phyloP scores from a whole-genome alignment of 1,140 invertebrate species.

The Lepidostoma basale region DNA sequence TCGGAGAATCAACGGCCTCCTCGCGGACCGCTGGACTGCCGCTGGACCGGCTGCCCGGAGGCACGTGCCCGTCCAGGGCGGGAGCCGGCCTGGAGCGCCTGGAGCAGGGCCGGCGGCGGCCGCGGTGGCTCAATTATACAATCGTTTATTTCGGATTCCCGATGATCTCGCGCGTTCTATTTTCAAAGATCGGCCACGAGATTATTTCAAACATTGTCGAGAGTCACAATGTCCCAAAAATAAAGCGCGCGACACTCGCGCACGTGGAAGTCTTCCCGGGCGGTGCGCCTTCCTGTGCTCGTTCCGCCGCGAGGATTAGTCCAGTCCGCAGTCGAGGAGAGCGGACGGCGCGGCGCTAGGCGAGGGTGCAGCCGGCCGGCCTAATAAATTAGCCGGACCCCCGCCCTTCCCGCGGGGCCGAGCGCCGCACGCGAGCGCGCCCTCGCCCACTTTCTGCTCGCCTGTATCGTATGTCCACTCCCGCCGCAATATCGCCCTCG shows the following conservation, averaged over 20 bases:
- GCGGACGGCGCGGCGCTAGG: background rate
- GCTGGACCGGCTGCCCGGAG: too few relatives aligned
- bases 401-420: background rate
- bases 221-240: constrained; percentile 23
- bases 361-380: background rate
- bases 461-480: too few relatives aligned
- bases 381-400: background rate
- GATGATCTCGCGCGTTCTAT: constrained; percentile 12
- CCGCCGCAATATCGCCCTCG: too few relatives aligned
- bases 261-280: background rate
- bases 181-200: constrained; percentile 14
- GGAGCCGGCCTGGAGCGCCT: background rate
- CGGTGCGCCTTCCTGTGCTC: background rate
- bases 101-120: background rate
- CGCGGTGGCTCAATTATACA: background rate
- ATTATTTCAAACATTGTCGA: constrained; percentile 21
- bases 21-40: too few relatives aligned
- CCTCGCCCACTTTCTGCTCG: too few relatives aligned
- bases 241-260: constrained; percentile 6
- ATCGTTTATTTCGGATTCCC: constrained; percentile 3
- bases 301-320: background rate
- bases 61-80: background rate
- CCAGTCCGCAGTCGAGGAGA: background rate
- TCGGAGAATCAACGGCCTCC: too few relatives aligned
- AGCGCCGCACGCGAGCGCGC: constrained; percentile 1